Base-by-base conservation (phyloP, 1,140 invertebrate genomes). In the Asbolus verrucosus region DNA sequence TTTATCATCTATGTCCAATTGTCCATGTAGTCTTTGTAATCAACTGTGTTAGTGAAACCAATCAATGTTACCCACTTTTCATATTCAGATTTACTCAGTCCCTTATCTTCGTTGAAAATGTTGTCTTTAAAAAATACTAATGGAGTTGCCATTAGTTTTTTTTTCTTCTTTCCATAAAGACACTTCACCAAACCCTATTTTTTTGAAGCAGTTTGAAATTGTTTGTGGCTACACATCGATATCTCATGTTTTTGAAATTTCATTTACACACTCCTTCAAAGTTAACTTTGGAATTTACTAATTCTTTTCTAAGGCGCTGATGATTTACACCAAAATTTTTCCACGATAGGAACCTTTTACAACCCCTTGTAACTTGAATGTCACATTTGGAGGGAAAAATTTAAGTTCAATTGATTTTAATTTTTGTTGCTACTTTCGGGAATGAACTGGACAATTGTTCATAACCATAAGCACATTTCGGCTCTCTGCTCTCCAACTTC, bases 391-490 rank as follows among this genome's bases (percentile, higher is more conserved):
- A 30, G 18, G 46, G 5, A 54, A 19, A 19, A 24, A 54, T 24
- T 27, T 21, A 9, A 54, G 19, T 54, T 54, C 4, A 54, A 54
- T 30, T 9, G 46, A 21, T 19, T 18, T 54, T 36, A 36, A 36
- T 36, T 36, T 36, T 2, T 11, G 4, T 11, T 36, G 6, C n/a
- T 6, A 36, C 4, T 36, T n/a, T 36, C 4, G 33, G 2, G 33
- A n/a, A 11, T 36, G 33, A 9, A n/a, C 6, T 4, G 33, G 33
- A 11, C 46, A 54, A 70, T 84, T 85, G 70, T 85, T 82, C 36
- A 85, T 72, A 54, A 85, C 78, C 33, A 85, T 63, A 6, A 84
- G 61, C 65, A 83, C 82, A 75, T 84, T 82, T 71, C 81, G 61
- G 74, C 79, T 80, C 60, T 78, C 43, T 14, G 36, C 63, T 4